Percentiles rank a stretch among this genome's conserved stretches.
phyloP scores from a whole-genome alignment of 53 echinoderm and acorn worm genomes.

The Hippasteria phrygiana region DNA sequence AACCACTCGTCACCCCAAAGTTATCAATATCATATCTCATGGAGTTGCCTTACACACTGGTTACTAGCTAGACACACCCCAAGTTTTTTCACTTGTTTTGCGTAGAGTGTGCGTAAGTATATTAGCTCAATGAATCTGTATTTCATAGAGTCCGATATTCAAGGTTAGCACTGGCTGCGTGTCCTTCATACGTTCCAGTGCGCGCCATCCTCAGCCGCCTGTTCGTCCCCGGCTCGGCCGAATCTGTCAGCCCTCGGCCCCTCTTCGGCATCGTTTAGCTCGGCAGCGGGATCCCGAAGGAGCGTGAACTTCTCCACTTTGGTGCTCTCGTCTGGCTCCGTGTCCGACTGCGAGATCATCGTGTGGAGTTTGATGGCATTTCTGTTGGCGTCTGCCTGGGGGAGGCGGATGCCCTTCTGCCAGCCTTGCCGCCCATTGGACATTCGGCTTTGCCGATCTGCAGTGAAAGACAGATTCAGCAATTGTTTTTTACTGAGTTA shows the following conservation, averaged over 20 bases:
- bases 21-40: no score
- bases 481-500: background rate
- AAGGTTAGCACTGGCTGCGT: no score
- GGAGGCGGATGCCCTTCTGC: conserved; percentile 4
- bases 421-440: conserved; percentile 32
- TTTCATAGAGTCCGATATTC: no score
- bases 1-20: no score
- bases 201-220: background rate
- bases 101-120: background rate
- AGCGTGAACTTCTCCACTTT: background rate
- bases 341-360: conserved; percentile 32
- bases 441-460: conserved; percentile 32
- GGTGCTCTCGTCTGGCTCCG: conserved; percentile 41
- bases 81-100: no score
- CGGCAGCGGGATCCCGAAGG: background rate
- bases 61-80: no score
- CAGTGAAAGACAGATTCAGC: background rate
- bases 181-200: background rate
- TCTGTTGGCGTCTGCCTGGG: conserved; percentile 18
- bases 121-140: no score
- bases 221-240: background rate
- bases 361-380: conserved; percentile 46
- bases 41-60: no score
- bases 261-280: background rate
- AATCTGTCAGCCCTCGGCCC: background rate